Percentiles rank a stretch among this genome's conserved stretches.
Conservation (phyloP, 2,888 invertebrate genomes). For the Endotricha flammealis region DNA sequence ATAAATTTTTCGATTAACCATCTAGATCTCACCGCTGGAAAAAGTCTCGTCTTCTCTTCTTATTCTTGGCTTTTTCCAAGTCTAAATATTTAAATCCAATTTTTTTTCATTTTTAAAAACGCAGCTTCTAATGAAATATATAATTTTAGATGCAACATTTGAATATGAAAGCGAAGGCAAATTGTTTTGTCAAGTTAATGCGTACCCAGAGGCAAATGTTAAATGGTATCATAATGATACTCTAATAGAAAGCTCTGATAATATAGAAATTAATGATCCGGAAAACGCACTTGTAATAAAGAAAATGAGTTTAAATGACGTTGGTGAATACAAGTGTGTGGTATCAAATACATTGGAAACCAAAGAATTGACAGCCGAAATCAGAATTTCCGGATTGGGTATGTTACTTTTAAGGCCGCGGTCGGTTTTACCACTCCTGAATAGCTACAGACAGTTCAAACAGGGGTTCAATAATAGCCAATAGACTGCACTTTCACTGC, state of each 20-base stretch:
- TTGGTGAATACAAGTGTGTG: conserved; percentile 49
- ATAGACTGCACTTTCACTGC: no score
- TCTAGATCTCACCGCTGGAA: no score
- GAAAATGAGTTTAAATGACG: conserved; percentile 44
- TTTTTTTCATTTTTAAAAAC: no score
- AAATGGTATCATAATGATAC: conserved; percentile 54
- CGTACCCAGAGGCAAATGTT: conserved; percentile 50
- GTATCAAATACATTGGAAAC: conserved; percentile 35
- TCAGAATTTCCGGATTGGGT: conserved; percentile 57
- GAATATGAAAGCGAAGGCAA: conserved; percentile 46
- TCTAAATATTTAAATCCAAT: no score
- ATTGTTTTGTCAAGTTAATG: conserved; percentile 46
- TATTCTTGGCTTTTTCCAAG: no score
- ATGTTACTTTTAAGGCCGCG: conserved; percentile 19
- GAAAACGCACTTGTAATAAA: conserved; percentile 41
- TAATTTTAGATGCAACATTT: conserved; percentile 43
- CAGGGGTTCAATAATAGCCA: no score
- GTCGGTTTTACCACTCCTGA: no score
- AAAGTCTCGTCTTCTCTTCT: no score
- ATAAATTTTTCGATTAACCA: no score
- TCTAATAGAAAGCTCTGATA: conserved; percentile 25
- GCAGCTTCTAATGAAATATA: no score
- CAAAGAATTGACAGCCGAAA: conserved; percentile 27
- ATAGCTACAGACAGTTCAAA: no score
- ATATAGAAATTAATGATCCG: conserved; percentile 29